These are phyloP conservation scores for Thereva nobilitata DNA, from an alignment of 2,888 invertebrate genomes.

Conservation along the genomic window DNA sequence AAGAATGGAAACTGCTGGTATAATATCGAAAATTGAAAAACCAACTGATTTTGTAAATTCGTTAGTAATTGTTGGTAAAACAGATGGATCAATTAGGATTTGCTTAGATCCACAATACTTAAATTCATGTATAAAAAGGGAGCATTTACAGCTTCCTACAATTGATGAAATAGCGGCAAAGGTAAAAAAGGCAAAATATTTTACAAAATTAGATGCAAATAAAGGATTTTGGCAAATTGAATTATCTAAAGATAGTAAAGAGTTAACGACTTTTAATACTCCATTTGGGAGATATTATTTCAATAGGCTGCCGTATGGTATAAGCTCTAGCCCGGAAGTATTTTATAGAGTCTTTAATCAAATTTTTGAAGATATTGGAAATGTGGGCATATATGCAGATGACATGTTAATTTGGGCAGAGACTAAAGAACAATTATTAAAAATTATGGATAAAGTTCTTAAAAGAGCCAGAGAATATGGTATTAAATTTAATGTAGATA, in stretches of 20 bases:
- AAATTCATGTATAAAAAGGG: no score
- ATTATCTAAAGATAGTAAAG: constrained; percentile 34
- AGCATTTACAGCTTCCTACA: no score
- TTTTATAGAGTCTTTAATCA: constrained; percentile 49
- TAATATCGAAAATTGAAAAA: no score
- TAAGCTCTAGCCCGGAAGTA: constrained; percentile 49
- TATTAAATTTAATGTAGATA: constrained; percentile 46
- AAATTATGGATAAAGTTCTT: constrained; percentile 36
- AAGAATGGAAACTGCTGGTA: no score
- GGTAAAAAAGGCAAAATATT: constrained; percentile 39
- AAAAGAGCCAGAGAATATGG: constrained; percentile 37
- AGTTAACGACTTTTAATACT: constrained; percentile 41
- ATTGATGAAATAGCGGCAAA: constrained; percentile 43
- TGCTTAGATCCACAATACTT: no score
- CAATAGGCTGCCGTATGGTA: constrained; percentile 49
- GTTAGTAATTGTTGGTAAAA: no score
- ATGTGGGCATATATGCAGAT: constrained; percentile 51
- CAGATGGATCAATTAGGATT: no score
- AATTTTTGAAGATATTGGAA: constrained; percentile 50
- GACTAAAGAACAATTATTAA: constrained; percentile 41
- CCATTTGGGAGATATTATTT: constrained; percentile 45
- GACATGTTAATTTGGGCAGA: constrained; percentile 47
- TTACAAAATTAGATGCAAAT: constrained; percentile 39
- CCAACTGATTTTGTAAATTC: no score
- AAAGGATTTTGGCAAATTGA: constrained; percentile 43